Evolutionary conservation across 2,113 vertebrate genomes (phyloP), one percentile per base, ranked within the genome.

Genomic region (Antigone vipio): DNA sequence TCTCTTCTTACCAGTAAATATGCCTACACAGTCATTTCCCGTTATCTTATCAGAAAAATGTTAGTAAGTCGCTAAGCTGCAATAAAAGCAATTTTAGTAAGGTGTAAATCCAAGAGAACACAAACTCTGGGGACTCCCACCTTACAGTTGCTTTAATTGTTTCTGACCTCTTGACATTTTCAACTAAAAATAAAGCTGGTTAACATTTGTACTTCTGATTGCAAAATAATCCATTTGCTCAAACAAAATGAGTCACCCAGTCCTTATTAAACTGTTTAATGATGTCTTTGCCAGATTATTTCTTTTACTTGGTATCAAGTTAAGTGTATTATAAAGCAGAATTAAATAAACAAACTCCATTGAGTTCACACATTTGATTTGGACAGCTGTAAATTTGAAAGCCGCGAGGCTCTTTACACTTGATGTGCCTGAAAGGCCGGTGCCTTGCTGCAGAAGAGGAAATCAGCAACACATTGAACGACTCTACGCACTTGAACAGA

Each of bases 11-110:
- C 89, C 81, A 93, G 89, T 85, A 95, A 96, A 97, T 97, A 60
- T 96, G 95, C 96, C 89, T 50, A 95, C 94, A 62, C 45, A 94
- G 95, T 92, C 86, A 87, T 91, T 92, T 96, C 88, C 86, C 5
- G 5, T 91, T 98, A 98, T 97, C 97, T 98, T 97, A 98, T 97
- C 97, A 97, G 91, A 91, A 96, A 81, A 91, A 94, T 94, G 93
- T 71, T 94, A 91, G 73, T 73, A 93, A 96, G 89, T 95, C 50
- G 42, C 95, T 92, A 90, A 95, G 74, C 92, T 88, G 94, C 95
- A 96, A 97, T 97, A 97, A 97, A 97, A 95, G 95, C 93, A 71
- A 94, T 96, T 97, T 96, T 92, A 95, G 84, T 64, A 93, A 97
- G 95, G 97, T 96, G 96, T 93, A 96, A 96, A 97, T 97, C 96